Base-by-base conservation (phyloP, 2,797 vertebrate species). In the Liasis olivaceus region DNA sequence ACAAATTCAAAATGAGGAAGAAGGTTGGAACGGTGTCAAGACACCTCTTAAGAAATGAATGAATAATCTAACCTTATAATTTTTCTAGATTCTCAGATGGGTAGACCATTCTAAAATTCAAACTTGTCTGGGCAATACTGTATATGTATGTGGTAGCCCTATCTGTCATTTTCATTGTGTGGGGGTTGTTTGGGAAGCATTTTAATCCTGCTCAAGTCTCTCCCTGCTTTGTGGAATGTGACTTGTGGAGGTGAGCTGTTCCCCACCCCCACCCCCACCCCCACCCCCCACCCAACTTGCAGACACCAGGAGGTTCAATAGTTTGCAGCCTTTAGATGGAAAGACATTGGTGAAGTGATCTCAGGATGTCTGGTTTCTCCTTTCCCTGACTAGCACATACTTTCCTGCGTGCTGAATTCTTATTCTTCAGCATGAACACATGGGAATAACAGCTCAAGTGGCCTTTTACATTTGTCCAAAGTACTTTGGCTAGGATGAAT, bases 401-500 rank as follows among this genome's bases (percentile, higher is more conserved):
- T 92, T 89, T 64, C 60, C 91, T 64, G 47, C 9, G 12, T 51
- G n/a, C 47, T 36, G 51, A 62, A 84, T 84, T 51, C 87, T 89
- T 31, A 89, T 64, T 69, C 69, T 88, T 88, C 87, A 84, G 7
- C 87, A 64, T 54, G 47, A 17, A 64, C 15, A 89, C 47, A 63
- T 31, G 69, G 6, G 63, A 63, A 84, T 22, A 31, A 22, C 62
- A 66, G n/a, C 28, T 89, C 63, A 56, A 9, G 20, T 14, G 8
- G 28, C 14, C 58, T 31, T 88, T 28, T 31, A 31, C 59, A 89
- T 24, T 72, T 92, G 59, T 56, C 69, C 47, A 7, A 60, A 64
- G 69, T 81, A 89, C 69, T 88, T 28, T 63, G 87, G 47, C 31
- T 60, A 36, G 42, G 91, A 92, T 92, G 66, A 88, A 81, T 88